Evolutionary conservation across 2,888 invertebrate species (phyloP), one percentile per base, ranked within the genome.

Genomic region (Dorcus parallelipipedus): DNA sequence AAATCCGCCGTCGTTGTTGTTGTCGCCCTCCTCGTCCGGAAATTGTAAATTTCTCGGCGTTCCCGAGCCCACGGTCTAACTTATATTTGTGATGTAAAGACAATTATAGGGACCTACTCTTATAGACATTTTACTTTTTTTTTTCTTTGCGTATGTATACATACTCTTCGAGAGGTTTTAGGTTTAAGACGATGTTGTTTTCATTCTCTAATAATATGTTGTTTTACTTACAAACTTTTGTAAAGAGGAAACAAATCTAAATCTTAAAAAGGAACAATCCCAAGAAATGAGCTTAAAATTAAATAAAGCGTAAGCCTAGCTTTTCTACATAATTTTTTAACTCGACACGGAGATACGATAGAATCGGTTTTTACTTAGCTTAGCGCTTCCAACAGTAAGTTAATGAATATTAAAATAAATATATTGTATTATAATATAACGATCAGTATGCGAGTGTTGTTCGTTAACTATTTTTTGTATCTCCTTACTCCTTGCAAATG

Each of bases 261-360:
- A 33, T 33, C 26, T 33, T 33, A 17, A 59, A 45, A 67, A 64
- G 41, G 57, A 64, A 64, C 64, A 65, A 67, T 64, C 64, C 62
- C 51, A 62, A 66, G 59, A 70, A 39, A 59, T 69, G 71, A 73
- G 73, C 73, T 73, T 73, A 73, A 66, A 61, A 59, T 62, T 55
- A 58, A 58, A 59, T 59, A 61, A 63, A 56, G 54, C 59, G 54
- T 49, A 23, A 26, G 33, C 41, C 63, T 65, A 66, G 60, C 68
- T 71, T 71, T 71, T 71, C 72, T 73, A 72, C 72, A 66, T 72
- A 72, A 71, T 69, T 71, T 71, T 73, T 66, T 71, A 71, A 71
- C 42, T 38, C 17, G 38, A 52, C 26, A 52, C 38, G 33, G 49
- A 56, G 41, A 56, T 52, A 56, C 41, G 33, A 48, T 33, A 23